These are phyloP conservation scores for Steromphala cineraria DNA, from an alignment of 2,888 invertebrate species.

Conservation along the genomic window DNA sequence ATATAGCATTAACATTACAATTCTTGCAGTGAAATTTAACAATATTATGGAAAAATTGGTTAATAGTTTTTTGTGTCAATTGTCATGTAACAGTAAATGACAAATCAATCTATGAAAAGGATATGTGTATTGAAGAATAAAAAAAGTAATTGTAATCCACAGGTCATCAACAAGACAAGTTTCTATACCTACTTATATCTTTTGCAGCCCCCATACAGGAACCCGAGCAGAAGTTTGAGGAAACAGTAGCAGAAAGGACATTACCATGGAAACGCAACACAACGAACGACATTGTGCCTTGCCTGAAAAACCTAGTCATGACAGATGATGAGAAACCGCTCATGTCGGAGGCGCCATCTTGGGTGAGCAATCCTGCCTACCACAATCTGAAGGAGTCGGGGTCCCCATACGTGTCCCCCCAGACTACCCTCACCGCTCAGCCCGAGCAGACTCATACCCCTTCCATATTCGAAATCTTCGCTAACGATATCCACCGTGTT, in stretches of 20 bases:
- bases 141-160: no score
- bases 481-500: constrained; percentile 17
- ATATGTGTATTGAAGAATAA: no score
- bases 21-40: no score
- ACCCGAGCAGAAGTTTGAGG: constrained; percentile 76
- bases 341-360: constrained; percentile 90
- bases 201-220: not conserved
- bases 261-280: constrained; percentile 84
- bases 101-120: no score
- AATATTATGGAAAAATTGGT: no score
- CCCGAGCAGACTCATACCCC: constrained; percentile 43
- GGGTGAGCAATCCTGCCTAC: constrained; percentile 96
- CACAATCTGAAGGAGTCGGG: constrained; percentile 76
- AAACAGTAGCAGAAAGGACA: constrained; percentile 91
- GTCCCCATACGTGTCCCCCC: constrained; percentile 65
- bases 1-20: no score
- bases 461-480: constrained; percentile 59
- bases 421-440: constrained; percentile 54
- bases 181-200: not conserved
- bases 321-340: constrained; percentile 64
- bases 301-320: constrained; percentile 46
- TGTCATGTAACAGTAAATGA: no score
- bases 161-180: not conserved
- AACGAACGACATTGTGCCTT: constrained; percentile 50
- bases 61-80: no score